These are phyloP conservation scores for Callyntrura guangdongensis DNA, from an alignment of 2,888 invertebrate species.

Conservation along the genomic window DNA sequence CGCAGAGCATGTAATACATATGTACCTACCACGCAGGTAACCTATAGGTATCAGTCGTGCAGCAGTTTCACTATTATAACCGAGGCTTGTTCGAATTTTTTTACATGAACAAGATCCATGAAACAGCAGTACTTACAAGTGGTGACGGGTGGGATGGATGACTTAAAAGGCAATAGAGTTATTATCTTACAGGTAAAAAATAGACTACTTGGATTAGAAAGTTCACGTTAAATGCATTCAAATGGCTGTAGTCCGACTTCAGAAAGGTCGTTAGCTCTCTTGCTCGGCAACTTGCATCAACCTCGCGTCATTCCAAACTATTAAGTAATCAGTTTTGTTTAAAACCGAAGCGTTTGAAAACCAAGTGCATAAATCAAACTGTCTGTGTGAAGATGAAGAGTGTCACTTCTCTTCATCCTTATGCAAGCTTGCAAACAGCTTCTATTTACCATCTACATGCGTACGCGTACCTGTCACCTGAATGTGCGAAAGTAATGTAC, in stretches of 20 bases:
- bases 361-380: constrained; percentile 67
- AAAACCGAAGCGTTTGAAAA: constrained; percentile 55
- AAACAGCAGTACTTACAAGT: constrained; percentile 4
- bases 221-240: neutral
- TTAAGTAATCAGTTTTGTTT: constrained; percentile 63
- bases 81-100: too few relatives aligned
- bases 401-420: constrained; percentile 36
- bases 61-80: too few relatives aligned
- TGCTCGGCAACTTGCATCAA: constrained; percentile 47
- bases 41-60: neutral
- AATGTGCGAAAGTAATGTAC: constrained; percentile 5
- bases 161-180: constrained; percentile 30
- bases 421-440: constrained; percentile 24
- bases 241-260: neutral
- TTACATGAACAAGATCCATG: constrained; percentile 11
- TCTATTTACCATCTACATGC: neutral
- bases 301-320: constrained; percentile 50
- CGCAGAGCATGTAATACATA: neutral
- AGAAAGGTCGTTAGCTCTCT: constrained; percentile 27
- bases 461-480: neutral
- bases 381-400: neutral
- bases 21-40: too few relatives aligned
- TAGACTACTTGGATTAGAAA: constrained; percentile 12
- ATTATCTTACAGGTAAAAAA: neutral
- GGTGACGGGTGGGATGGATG: constrained; percentile 16